Percentiles rank a stretch among this genome's conserved stretches.
Evolutionary conservation across 1,140 invertebrate genomes (phyloP).

Genomic region (Orchesella cincta): DNA sequence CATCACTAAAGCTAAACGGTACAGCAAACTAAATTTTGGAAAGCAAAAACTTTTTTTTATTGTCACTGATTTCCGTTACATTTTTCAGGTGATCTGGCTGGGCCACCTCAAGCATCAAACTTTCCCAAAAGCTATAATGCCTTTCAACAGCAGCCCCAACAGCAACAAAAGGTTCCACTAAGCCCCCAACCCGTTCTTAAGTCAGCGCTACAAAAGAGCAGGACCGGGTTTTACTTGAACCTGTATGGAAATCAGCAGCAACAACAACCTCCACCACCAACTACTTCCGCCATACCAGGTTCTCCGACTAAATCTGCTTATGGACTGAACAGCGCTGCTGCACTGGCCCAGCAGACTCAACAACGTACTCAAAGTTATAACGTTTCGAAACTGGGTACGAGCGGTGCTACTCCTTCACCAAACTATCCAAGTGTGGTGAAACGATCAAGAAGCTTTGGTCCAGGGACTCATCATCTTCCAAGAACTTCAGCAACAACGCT

Average conservation of each 20-base stretch:
- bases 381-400: background rate
- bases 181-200: constrained; percentile 20
- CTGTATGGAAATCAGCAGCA: constrained; percentile 22
- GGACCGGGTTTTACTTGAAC: constrained; percentile 16
- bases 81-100: background rate
- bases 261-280: constrained; percentile 3
- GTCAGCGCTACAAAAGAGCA: constrained; percentile 13
- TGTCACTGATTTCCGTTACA: background rate
- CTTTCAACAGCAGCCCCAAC: background rate
- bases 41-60: background rate
- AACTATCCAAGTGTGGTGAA: constrained; percentile 33
- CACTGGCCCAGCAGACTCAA: background rate
- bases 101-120: background rate
- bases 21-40: background rate
- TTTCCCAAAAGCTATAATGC: background rate
- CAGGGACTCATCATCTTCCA: background rate
- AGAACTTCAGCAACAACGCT: background rate
- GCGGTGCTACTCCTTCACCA: background rate
- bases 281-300: background rate
- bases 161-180: constrained; percentile 1
- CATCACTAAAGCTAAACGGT: constrained; percentile 18
- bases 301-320: background rate
- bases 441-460: constrained; percentile 44
- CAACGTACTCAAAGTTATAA: too few species aligned
- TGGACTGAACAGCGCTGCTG: background rate